Conservation (phyloP, 2,888 invertebrate genomes). For the Lithophane socia region DNA sequence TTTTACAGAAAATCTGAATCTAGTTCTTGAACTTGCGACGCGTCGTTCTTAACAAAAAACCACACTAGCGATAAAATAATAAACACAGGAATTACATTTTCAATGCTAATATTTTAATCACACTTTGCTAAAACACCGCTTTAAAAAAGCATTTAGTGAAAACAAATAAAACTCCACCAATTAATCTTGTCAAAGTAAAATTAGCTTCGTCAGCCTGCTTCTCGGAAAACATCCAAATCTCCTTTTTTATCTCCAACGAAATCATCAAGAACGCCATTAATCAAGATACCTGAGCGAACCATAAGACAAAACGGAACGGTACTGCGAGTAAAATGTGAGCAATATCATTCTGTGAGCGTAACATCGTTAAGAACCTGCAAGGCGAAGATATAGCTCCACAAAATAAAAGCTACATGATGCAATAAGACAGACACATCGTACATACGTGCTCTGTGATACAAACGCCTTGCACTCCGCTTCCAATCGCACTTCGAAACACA, state of each 20-base stretch:
- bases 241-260: constrained; percentile 53
- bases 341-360: constrained; percentile 75
- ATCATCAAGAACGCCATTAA: constrained; percentile 58
- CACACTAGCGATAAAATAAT: neutral
- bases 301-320: constrained; percentile 52
- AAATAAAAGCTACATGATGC: constrained; percentile 76
- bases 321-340: constrained; percentile 71
- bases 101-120: neutral
- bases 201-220: constrained; percentile 47
- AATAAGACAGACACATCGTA: constrained; percentile 79
- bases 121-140: neutral
- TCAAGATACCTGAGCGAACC: constrained; percentile 58
- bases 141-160: constrained; percentile 18
- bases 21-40: too few species aligned
- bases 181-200: constrained; percentile 63
- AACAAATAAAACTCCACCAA: constrained; percentile 41
- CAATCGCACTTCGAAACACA: constrained; percentile 66
- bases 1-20: neutral
- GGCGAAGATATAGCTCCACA: constrained; percentile 73
- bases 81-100: neutral
- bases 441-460: constrained; percentile 79
- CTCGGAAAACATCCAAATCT: constrained; percentile 44
- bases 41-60: neutral
- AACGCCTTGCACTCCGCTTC: constrained; percentile 64
- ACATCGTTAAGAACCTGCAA: constrained; percentile 72